A percentile compares a stretch with the other conserved stretches of the same genome.
These are phyloP conservation scores for Myotis vivesi DNA, from an alignment of 2,797 vertebrate species.

Conservation along the genomic window DNA sequence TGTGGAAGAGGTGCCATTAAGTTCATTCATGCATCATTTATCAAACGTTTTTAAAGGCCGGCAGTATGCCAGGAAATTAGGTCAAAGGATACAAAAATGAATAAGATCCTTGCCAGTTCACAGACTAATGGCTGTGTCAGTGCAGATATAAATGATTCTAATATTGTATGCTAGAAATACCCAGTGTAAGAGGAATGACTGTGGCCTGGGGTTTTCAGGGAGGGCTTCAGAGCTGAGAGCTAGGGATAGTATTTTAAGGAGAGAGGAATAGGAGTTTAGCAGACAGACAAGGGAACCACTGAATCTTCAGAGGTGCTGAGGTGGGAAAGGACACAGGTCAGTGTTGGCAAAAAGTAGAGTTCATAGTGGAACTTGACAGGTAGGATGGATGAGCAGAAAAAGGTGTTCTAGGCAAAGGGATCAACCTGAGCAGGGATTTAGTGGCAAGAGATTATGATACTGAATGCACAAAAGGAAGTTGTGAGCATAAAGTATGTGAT, in stretches of 20 bases:
- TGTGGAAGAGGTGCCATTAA: neutral
- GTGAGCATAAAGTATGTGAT: neutral
- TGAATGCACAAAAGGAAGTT: neutral
- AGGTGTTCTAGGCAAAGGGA: neutral
- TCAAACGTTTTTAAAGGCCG: neutral
- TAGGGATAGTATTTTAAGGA: neutral
- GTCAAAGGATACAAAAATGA: constrained; percentile 12
- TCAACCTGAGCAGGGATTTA: neutral
- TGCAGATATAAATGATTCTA: neutral
- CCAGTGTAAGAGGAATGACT: neutral
- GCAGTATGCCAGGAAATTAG: neutral
- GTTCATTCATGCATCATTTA: neutral
- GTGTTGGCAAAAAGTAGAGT: neutral
- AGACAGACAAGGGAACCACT: neutral
- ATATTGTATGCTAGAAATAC: neutral
- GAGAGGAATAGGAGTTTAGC: neutral
- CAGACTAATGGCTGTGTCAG: neutral
- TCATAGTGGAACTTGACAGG: neutral
- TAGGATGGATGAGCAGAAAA: neutral
- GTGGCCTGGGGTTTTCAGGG: neutral
- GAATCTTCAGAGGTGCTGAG: neutral
- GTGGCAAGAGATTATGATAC: neutral
- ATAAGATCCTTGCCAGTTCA: neutral
- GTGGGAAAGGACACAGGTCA: neutral
- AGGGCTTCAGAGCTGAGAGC: neutral